These are phyloP conservation scores for Drosophila engyochracea DNA, from an alignment of 2,888 invertebrate genomes.

Conservation along the genomic window DNA sequence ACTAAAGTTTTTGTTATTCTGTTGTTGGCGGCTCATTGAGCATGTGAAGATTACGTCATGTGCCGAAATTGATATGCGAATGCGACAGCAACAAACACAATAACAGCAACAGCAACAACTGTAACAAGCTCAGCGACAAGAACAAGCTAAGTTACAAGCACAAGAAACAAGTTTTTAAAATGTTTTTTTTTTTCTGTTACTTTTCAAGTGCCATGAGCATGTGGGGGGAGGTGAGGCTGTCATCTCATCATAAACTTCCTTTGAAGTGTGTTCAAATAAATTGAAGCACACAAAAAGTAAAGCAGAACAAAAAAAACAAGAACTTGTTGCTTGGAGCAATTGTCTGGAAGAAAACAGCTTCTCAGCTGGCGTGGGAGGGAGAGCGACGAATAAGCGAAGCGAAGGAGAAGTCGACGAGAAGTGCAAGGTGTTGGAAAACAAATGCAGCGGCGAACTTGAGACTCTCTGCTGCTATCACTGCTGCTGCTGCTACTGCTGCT, in stretches of 20 bases:
- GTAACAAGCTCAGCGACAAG: slow-evolving; percentile 38
- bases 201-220: slow-evolving; percentile 17
- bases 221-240: slow-evolving; percentile 6
- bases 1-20: slow-evolving; percentile 25
- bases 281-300: slow-evolving; percentile 10
- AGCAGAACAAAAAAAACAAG: slow-evolving; percentile 4
- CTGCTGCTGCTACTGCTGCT: background rate
- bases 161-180: slow-evolving; percentile 51
- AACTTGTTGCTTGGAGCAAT: slow-evolving; percentile 40
- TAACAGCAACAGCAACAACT: slow-evolving; percentile 38
- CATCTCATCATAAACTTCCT: slow-evolving; percentile 47
- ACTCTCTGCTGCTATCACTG: slow-evolving; percentile 3
- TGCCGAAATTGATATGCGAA: slow-evolving; percentile 79
- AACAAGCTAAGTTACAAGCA: slow-evolving; percentile 51
- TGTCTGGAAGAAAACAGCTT: slow-evolving; percentile 2
- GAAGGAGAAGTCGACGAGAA: background rate
- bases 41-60: slow-evolving; percentile 79
- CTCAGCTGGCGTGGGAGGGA: slow-evolving; percentile 7
- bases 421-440: slow-evolving; percentile 43
- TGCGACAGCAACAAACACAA: slow-evolving; percentile 36
- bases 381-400: background rate
- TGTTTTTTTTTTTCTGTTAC: slow-evolving; percentile 25
- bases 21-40: slow-evolving; percentile 55
- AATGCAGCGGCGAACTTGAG: slow-evolving; percentile 51
- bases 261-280: slow-evolving; percentile 38